Evolutionary conservation across 2,888 invertebrate species (phyloP), one percentile per base, ranked within the genome.

Genomic region (Drosophila meridionalis): DNA sequence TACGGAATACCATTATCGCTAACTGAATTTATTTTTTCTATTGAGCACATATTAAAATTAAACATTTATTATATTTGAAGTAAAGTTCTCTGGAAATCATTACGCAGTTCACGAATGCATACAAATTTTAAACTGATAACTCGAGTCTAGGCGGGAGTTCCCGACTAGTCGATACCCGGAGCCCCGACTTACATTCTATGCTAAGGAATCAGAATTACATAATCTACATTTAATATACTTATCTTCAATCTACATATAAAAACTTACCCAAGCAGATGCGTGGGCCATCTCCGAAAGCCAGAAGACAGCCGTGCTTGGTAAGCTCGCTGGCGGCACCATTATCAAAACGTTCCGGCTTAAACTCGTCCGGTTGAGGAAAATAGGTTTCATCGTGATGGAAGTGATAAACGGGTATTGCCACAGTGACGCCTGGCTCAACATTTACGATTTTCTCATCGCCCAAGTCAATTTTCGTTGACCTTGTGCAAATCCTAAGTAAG

Each of bases 241-340:
- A 20, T 20, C 20, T 20, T 20, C 20, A 20, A 3, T 26, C 28
- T 30, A 3, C 14, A 12, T 32, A 8, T 34, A 3, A 12, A 20
- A 7, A 77, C 86, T 69, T 65, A 92, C 92, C 92, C 55, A 89
- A 55, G 42, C 92, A 93, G 38, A 89, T 90, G 7, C 92, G 77
- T 1, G 92, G 93, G 8, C 92, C 93, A 80, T 92, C 89, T 0
- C 93, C 92, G 36, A 92, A 92, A 4, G 91, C 85, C 48, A 92
- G 43, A 8, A 91, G 86, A 1, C 80, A 80, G 1, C 92, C 92
- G n/a, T 81, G 78, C 34, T 92, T 91, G 9, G 69, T 87, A 1
- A 84, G 73, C 36, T 78, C 78, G 61, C 76, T 84, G 0, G 75
- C 82, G 2, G 80, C 79, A 8, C 71, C 87, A 52, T 85, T 79